phyloP scores from a whole-genome alignment of 2,113 vertebrate genomes.

The Maccullochella peelii region DNA sequence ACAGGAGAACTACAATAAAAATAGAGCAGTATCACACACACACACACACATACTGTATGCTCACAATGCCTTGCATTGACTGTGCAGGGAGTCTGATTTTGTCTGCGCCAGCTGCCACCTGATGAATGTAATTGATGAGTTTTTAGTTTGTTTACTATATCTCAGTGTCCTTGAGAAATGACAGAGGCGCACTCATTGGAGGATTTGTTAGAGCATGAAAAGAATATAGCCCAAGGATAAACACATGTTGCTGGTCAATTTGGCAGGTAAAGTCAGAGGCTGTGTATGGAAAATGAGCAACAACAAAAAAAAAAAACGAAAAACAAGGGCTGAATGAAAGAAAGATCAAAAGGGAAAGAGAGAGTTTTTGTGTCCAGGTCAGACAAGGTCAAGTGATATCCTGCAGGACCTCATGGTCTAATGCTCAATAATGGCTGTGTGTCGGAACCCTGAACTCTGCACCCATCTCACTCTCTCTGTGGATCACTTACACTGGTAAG shows the following conservation, averaged over 20 bases:
- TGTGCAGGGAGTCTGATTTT: constrained; percentile 33
- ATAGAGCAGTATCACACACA: constrained; percentile 57
- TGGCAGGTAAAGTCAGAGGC: neutral
- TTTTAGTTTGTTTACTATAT: constrained; percentile 18
- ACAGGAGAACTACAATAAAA: constrained; percentile 74
- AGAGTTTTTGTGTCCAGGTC: constrained; percentile 33
- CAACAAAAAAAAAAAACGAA: neutral
- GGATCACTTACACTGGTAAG: constrained; percentile 56
- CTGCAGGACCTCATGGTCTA: constrained; percentile 35
- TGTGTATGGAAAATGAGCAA: constrained; percentile 7
- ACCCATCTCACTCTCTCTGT: constrained; percentile 37
- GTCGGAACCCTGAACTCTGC: constrained; percentile 38
- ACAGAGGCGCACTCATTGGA: constrained; percentile 37
- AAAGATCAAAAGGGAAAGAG: neutral
- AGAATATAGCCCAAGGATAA: constrained; percentile 48
- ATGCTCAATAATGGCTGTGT: constrained; percentile 39
- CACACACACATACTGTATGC: constrained; percentile 6
- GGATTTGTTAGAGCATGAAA: constrained; percentile 36
- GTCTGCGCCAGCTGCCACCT: constrained; percentile 44
- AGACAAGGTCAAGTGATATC: constrained; percentile 43
- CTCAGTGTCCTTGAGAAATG: constrained; percentile 43
- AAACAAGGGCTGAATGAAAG: neutral
- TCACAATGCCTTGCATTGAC: constrained; percentile 34
- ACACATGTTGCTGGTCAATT: constrained; percentile 36
- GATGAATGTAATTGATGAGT: constrained; percentile 53